Evolutionary conservation across 2,888 invertebrate genomes (phyloP).

Genomic region (Parnassius mnemosyne): DNA sequence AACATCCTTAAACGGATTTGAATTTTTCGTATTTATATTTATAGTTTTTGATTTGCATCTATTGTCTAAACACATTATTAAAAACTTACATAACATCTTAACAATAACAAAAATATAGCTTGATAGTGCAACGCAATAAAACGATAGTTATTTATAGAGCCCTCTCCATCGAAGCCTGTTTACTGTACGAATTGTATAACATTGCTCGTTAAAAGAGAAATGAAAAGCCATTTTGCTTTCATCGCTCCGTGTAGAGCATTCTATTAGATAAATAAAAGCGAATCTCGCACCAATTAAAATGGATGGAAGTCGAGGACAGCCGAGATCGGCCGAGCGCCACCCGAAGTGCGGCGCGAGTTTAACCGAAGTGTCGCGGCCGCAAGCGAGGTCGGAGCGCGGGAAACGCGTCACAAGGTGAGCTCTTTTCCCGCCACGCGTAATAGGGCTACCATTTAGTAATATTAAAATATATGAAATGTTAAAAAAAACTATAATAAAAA

Average conservation of each 20-base stretch:
- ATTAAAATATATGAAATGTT: background rate
- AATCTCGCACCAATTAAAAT: slow-evolving; percentile 52
- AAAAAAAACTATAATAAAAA: too few species aligned
- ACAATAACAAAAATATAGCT: too few species aligned
- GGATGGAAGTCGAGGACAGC: slow-evolving; percentile 40
- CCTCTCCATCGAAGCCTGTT: background rate
- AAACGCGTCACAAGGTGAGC: slow-evolving; percentile 73
- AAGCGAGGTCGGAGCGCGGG: slow-evolving; percentile 70
- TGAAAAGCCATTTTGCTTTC: slow-evolving; percentile 33
- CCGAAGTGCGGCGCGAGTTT: slow-evolving; percentile 38
- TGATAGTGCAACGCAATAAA: background rate
- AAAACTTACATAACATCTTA: too few species aligned
- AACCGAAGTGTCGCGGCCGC: slow-evolving; percentile 59
- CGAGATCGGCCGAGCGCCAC: slow-evolving; percentile 42
- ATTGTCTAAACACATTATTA: too few species aligned
- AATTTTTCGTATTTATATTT: too few species aligned
- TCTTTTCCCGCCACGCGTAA: slow-evolving; percentile 67
- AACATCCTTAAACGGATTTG: too few species aligned
- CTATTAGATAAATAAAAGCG: slow-evolving; percentile 46
- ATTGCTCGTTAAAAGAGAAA: slow-evolving; percentile 24
- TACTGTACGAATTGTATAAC: slow-evolving; percentile 23
- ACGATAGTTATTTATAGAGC: background rate
- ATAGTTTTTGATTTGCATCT: too few species aligned
- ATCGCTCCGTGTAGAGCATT: slow-evolving; percentile 31
- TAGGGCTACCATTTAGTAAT: slow-evolving; percentile 26